Evolutionary conservation across 92 coral and sea anemone genomes (phyloP).

Genomic region (Blastomussa wellsi): DNA sequence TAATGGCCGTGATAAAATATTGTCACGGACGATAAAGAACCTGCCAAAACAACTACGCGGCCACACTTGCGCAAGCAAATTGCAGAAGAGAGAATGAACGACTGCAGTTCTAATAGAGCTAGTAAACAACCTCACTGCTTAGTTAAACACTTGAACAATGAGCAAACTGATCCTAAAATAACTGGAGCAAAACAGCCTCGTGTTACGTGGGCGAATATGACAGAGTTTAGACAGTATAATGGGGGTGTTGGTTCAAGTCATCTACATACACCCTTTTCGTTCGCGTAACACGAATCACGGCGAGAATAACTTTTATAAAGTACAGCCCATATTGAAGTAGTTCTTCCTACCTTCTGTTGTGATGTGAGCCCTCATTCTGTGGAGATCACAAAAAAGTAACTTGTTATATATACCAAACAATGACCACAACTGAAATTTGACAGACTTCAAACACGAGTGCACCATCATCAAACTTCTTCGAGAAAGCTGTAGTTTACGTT

Average conservation of each 20-base stretch:
- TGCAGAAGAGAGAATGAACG: not conserved
- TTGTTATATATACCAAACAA: conserved; percentile 5
- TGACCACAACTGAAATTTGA: conserved; percentile 22
- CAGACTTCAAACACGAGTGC: conserved; percentile 40
- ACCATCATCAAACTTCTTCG: conserved; percentile 21
- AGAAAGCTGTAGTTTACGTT: conserved; percentile 32
- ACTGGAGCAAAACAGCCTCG: conserved; percentile 26
- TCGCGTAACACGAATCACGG: not conserved
- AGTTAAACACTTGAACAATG: conserved; percentile 68
- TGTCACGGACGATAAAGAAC: conserved; percentile 33
- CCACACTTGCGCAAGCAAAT: not conserved
- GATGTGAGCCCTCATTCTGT: conserved; percentile 70
- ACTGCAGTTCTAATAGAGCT: not conserved
- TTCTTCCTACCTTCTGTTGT: conserved; percentile 74
- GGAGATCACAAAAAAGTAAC: conserved; percentile 20
- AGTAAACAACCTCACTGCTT: conserved; percentile 12
- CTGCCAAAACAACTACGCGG: conserved; percentile 31
- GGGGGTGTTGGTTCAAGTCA: conserved; percentile 58
- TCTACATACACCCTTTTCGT: conserved; percentile 14
- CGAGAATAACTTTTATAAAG: not conserved
- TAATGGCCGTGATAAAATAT: conserved; percentile 29
- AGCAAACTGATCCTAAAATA: conserved; percentile 44
- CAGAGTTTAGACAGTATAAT: not conserved
- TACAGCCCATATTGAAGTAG: not conserved
- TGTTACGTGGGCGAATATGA: conserved; percentile 51